phyloP scores from a whole-genome alignment of 2,888 invertebrate species.

The Morpho helenor region DNA sequence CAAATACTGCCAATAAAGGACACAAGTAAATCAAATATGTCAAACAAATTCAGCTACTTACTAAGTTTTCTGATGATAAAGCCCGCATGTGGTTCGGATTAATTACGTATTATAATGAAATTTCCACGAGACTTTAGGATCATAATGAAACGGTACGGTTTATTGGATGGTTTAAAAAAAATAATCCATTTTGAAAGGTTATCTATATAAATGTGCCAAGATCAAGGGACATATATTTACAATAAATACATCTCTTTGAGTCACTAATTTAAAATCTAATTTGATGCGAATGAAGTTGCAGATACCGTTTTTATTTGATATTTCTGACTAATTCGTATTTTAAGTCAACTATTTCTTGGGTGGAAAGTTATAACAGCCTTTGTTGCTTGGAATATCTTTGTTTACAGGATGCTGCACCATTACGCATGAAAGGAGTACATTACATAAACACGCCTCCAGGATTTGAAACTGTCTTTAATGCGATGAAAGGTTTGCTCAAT shows the following conservation, averaged over 20 bases:
- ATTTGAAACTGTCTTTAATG: constrained; percentile 75
- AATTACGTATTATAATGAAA: not conserved
- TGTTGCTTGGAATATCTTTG: not conserved
- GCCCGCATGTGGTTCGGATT: not conserved
- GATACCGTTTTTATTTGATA: not conserved
- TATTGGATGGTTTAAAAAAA: no score
- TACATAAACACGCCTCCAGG: constrained; percentile 77
- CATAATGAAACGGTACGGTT: no score
- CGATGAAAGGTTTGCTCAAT: constrained; percentile 74
- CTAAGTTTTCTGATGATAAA: not conserved
- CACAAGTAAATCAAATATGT: not conserved
- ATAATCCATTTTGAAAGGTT: no score
- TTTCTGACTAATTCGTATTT: constrained; percentile 2
- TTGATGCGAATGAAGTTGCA: not conserved
- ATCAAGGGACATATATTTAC: not conserved
- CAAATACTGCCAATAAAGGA: not conserved
- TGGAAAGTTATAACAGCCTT: no score
- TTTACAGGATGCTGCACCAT: constrained; percentile 79
- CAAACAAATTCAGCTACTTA: not conserved
- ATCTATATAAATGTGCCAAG: not conserved
- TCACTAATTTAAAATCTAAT: not conserved
- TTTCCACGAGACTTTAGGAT: no score
- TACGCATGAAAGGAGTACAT: constrained; percentile 78
- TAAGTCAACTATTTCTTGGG: not conserved
- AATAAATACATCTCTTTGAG: not conserved